Evolutionary conservation across 1,140 invertebrate species (phyloP).

Genomic region (Mamestra configurata): DNA sequence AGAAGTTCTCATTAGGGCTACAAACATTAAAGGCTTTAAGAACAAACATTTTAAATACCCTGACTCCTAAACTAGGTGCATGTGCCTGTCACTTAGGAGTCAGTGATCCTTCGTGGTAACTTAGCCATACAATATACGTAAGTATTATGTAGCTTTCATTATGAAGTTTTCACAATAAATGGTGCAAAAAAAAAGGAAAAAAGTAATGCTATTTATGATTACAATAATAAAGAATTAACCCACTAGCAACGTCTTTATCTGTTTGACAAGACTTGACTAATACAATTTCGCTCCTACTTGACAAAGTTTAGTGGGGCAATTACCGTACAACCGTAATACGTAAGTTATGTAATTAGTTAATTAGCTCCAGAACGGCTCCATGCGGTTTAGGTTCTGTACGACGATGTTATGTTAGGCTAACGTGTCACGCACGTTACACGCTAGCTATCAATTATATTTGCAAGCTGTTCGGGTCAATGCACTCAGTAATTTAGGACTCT

Average conservation of each 20-base stretch:
- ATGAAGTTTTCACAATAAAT: too few relatives aligned
- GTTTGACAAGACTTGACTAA: not conserved
- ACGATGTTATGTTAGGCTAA: slow-evolving; percentile 20
- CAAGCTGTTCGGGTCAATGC: slow-evolving; percentile 27
- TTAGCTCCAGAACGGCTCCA: slow-evolving; percentile 10
- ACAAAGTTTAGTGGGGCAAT: slow-evolving; percentile 5
- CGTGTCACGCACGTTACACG: slow-evolving; percentile 12
- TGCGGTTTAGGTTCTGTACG: not conserved
- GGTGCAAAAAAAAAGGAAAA: too few relatives aligned
- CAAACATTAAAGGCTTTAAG: too few relatives aligned
- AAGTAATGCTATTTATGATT: too few relatives aligned
- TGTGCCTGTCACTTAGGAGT: too few relatives aligned
- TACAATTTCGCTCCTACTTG: not conserved
- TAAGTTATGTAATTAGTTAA: slow-evolving; percentile 16
- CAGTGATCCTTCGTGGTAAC: too few relatives aligned
- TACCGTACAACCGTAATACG: not conserved
- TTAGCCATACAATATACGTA: too few relatives aligned
- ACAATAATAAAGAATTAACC: too few relatives aligned
- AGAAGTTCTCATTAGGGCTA: too few relatives aligned
- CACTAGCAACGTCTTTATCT: not conserved
- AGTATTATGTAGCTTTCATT: too few relatives aligned
- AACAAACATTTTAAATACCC: too few relatives aligned
- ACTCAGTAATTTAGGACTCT: not conserved
- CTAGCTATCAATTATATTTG: slow-evolving; percentile 23
- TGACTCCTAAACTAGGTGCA: too few relatives aligned